These are phyloP conservation scores for Chaetodon auriga DNA, from an alignment of 2,113 vertebrate genomes.

Conservation along the genomic window DNA sequence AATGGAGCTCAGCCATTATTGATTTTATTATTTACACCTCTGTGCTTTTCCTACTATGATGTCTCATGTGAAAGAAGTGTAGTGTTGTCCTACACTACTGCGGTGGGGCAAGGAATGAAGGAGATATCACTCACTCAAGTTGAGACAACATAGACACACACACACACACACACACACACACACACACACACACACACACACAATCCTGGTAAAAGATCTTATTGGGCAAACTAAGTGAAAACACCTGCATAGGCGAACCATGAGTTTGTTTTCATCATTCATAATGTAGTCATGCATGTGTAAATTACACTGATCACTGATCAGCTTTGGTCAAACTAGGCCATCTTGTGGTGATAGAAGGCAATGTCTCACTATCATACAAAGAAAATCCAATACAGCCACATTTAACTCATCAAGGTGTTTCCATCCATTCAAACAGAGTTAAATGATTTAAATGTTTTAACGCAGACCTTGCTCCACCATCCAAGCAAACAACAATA, in stretches of 20 bases:
- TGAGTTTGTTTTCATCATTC: not conserved
- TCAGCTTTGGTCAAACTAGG: constrained; percentile 29
- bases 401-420: not conserved
- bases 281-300: not conserved
- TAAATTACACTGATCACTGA: not conserved
- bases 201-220: no score
- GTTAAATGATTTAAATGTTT: not conserved
- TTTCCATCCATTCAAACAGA: not conserved
- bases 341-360: constrained; percentile 51
- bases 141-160: not conserved
- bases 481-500: not conserved
- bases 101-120: not conserved
- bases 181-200: no score
- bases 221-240: not conserved
- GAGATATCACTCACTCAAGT: not conserved
- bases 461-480: not conserved
- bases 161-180: no score
- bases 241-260: not conserved
- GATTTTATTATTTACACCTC: not conserved
- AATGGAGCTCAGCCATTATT: not conserved
- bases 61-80: not conserved
- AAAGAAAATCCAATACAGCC: not conserved
- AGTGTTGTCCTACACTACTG: no score
- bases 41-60: not conserved
- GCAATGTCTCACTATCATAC: not conserved